Evolutionary conservation across 1,140 invertebrate genomes (phyloP).

Genomic region (Hesperophylax magnus): DNA sequence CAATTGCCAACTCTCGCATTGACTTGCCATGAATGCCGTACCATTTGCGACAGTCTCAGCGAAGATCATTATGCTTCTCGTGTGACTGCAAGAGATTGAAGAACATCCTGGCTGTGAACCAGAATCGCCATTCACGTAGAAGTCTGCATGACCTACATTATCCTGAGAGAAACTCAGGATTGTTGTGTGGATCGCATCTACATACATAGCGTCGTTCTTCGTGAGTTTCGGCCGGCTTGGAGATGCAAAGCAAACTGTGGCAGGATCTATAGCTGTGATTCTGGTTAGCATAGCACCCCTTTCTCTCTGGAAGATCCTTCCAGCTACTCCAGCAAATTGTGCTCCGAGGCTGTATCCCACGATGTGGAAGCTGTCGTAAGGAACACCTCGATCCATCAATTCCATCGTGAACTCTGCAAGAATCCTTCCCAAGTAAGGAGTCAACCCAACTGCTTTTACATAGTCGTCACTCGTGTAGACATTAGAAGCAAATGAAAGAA

Average conservation of each 20-base stretch:
- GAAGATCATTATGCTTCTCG: slow-evolving; percentile 37
- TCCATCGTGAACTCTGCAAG: slow-evolving; percentile 43
- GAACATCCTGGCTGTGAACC: slow-evolving; percentile 45
- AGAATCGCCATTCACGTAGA: slow-evolving; percentile 45
- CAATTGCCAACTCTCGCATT: slow-evolving; percentile 23
- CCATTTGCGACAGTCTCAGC: slow-evolving; percentile 43
- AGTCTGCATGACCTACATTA: slow-evolving; percentile 47
- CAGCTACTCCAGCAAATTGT: slow-evolving; percentile 48
- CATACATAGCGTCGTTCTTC: slow-evolving; percentile 43
- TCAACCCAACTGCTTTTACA: neutral
- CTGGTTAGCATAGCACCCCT: slow-evolving; percentile 9
- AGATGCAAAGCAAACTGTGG: slow-evolving; percentile 42
- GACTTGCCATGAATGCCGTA: slow-evolving; percentile 30
- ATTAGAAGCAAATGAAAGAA: slow-evolving; percentile 46
- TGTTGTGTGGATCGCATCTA: slow-evolving; percentile 54
- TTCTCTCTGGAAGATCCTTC: slow-evolving; percentile 26
- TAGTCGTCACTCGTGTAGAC: slow-evolving; percentile 27
- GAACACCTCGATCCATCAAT: slow-evolving; percentile 28
- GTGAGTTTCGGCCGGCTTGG: neutral
- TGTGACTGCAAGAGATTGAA: slow-evolving; percentile 42
- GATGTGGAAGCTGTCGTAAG: slow-evolving; percentile 37
- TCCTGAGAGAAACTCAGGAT: slow-evolving; percentile 34
- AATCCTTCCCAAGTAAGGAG: slow-evolving; percentile 38
- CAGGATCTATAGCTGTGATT: slow-evolving; percentile 53
- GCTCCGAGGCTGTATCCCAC: slow-evolving; percentile 52